These are phyloP conservation scores for Cotesia vestalis DNA, from an alignment of 1,140 invertebrate species.

Conservation along the genomic window DNA sequence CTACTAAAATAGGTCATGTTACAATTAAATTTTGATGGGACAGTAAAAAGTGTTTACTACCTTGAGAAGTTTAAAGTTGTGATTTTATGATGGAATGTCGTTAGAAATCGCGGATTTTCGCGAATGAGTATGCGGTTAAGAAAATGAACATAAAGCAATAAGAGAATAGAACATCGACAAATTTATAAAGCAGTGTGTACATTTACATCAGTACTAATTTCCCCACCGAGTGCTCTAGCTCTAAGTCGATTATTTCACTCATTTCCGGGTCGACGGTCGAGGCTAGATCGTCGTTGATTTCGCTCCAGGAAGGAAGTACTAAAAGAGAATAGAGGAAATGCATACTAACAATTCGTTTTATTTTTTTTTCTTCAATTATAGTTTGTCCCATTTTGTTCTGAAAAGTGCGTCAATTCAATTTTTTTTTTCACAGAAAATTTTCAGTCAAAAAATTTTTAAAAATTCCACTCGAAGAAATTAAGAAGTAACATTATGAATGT, in stretches of 20 bases:
- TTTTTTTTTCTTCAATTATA: background rate
- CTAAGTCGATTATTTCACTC: conserved; percentile 34
- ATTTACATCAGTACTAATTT: conserved; percentile 37
- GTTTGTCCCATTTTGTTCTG: background rate
- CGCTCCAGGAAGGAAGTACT: conserved; percentile 5
- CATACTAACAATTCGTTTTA: background rate
- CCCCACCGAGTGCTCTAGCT: conserved; percentile 17
- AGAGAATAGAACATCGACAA: conserved; percentile 6
- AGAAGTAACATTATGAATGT: too few species aligned
- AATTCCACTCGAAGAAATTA: too few species aligned
- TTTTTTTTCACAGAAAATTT: too few species aligned
- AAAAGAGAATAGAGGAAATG: conserved; percentile 1
- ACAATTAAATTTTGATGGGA: background rate
- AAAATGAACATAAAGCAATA: background rate
- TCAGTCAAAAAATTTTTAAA: too few species aligned
- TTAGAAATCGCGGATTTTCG: too few species aligned
- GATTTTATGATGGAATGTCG: too few species aligned
- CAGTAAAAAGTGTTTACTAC: too few species aligned
- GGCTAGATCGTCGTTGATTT: conserved; percentile 6
- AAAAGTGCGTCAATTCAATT: too few species aligned
- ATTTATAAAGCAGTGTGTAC: conserved; percentile 18
- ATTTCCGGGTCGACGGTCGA: conserved; percentile 24
- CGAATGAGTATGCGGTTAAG: background rate
- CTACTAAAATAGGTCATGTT: too few species aligned
- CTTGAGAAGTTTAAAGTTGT: too few species aligned